These are phyloP conservation scores for Salarias fasciatus DNA, from an alignment of 2,797 vertebrate species.

Conservation along the genomic window DNA sequence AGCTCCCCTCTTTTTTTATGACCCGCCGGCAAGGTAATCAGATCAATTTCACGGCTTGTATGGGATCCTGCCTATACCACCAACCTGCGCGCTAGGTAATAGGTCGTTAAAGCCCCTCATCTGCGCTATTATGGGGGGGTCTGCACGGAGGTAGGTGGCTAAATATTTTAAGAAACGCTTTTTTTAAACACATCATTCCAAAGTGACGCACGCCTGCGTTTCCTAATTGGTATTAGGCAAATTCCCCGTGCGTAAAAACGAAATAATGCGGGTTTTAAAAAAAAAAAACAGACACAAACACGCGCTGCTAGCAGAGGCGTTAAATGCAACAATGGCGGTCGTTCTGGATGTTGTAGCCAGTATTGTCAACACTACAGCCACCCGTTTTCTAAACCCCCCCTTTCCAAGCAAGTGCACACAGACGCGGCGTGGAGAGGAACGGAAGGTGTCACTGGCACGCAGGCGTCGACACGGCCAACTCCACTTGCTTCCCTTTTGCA, in stretches of 20 bases:
- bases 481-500: too few relatives aligned
- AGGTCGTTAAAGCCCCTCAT: slow-evolving; percentile 77
- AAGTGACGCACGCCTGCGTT: background rate
- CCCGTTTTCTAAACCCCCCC: too few relatives aligned
- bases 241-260: too few relatives aligned
- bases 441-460: too few relatives aligned
- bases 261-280: too few relatives aligned
- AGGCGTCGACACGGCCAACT: too few relatives aligned
- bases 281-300: too few relatives aligned
- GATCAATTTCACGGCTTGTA: slow-evolving; percentile 84
- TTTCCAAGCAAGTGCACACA: too few relatives aligned
- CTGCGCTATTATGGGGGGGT: slow-evolving; percentile 46
- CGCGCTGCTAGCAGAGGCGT: background rate
- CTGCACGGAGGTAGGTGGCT: slow-evolving; percentile 31
- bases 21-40: slow-evolving; percentile 82
- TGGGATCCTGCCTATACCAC: slow-evolving; percentile 62
- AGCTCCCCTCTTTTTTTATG: slow-evolving; percentile 48
- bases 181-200: background rate
- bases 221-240: too few relatives aligned
- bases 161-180: slow-evolving; percentile 22
- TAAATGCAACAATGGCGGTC: slow-evolving; percentile 1
- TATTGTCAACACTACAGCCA: background rate
- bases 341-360: background rate
- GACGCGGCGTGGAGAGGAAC: too few relatives aligned
- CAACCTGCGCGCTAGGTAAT: slow-evolving; percentile 76